A percentile compares a stretch with the other conserved stretches of the same genome.
Conservation (phyloP, 2,888 invertebrate species). For the Nephrotoma appendiculata region DNA sequence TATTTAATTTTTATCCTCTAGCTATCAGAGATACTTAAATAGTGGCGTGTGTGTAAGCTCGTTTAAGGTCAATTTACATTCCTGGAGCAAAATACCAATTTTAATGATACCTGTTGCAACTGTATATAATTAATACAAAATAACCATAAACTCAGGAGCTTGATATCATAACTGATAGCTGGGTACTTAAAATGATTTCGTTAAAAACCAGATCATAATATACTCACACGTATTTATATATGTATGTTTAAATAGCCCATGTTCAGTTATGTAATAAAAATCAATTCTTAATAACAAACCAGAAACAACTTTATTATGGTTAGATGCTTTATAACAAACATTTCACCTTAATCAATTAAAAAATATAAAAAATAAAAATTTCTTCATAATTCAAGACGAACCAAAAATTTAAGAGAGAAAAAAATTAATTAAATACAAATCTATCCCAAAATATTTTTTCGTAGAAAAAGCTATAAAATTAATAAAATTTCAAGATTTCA, state of each 20-base stretch:
- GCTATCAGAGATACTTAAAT: too few species aligned
- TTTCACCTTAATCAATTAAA: not conserved
- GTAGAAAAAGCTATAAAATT: not conserved
- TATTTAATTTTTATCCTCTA: too few species aligned
- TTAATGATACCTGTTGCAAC: not conserved
- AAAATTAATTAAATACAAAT: not conserved
- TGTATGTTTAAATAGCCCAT: not conserved
- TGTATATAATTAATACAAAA: not conserved
- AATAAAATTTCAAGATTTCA: constrained; percentile 1
- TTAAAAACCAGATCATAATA: not conserved
- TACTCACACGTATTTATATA: too few species aligned
- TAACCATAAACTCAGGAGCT: not conserved
- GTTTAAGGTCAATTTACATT: too few species aligned
- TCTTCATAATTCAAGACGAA: not conserved
- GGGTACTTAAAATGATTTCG: not conserved
- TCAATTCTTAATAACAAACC: not conserved
- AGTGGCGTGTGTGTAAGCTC: too few species aligned
- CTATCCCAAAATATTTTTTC: not conserved
- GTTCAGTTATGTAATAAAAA: not conserved
- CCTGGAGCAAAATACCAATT: not conserved
- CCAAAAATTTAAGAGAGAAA: not conserved
- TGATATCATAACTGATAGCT: not conserved
- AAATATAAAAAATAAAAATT: not conserved
- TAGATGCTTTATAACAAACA: not conserved
- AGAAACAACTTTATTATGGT: not conserved